Conservation (phyloP, 2,888 invertebrate species). For the Drosophila fulvimacula region DNA sequence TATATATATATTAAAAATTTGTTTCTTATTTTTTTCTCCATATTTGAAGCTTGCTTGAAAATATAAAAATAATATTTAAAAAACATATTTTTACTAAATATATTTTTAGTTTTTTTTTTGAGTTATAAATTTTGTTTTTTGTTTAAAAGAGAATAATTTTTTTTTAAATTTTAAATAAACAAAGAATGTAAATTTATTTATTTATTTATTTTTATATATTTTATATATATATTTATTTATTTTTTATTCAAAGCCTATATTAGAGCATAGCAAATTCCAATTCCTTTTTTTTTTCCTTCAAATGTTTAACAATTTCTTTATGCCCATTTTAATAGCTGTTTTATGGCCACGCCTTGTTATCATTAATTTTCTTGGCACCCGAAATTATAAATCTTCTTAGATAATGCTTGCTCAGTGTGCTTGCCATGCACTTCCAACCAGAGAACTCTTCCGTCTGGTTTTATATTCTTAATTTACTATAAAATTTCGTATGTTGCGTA, state of each 20-base stretch:
- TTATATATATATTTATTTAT: neutral
- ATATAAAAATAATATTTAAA: no score
- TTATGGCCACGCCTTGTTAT: constrained; percentile 21
- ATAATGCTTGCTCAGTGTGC: constrained; percentile 27
- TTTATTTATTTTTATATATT: no score
- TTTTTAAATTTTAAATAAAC: no score
- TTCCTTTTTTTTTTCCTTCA: neutral
- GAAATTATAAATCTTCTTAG: constrained; percentile 2
- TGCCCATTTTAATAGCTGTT: constrained; percentile 26
- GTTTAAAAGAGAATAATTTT: no score
- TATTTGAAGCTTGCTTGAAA: no score
- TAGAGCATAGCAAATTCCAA: neutral
- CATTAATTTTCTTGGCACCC: constrained; percentile 45
- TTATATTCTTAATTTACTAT: constrained; percentile 56
- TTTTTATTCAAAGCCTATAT: neutral
- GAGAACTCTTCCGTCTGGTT: neutral
- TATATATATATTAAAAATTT: no score
- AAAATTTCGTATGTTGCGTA: constrained; percentile 63
- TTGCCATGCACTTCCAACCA: neutral
- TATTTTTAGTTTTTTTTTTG: no score
- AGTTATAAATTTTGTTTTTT: no score
- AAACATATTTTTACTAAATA: no score
- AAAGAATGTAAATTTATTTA: no score
- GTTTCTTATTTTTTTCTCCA: no score
- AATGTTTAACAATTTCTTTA: neutral